Evolutionary conservation across 2,888 invertebrate species (phyloP).

Genomic region (Scotopteryx bipunctaria): DNA sequence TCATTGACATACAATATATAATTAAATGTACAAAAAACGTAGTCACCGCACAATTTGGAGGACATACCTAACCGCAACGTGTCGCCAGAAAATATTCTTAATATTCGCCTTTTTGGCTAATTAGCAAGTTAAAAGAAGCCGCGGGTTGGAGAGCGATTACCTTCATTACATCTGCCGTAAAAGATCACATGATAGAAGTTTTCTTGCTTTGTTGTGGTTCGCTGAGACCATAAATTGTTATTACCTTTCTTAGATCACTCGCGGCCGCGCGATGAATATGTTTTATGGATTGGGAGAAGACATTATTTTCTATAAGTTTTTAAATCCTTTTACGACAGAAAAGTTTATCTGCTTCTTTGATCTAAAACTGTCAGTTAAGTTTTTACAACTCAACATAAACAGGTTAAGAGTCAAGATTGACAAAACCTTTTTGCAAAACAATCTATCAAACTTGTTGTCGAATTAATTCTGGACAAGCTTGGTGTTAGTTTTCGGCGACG

Average conservation of each 20-base stretch:
- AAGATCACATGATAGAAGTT: constrained; percentile 28
- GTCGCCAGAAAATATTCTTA: constrained; percentile 39
- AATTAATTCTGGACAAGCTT: constrained; percentile 25
- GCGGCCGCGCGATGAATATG: constrained; percentile 44
- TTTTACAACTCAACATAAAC: background rate
- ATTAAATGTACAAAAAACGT: constrained; percentile 8
- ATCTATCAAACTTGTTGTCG: constrained; percentile 6
- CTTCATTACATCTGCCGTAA: constrained; percentile 49
- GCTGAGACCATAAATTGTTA: constrained; percentile 34
- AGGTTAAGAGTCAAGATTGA: constrained; percentile 6
- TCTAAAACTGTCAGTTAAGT: constrained; percentile 28
- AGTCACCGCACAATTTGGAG: constrained; percentile 20
- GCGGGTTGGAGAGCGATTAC: constrained; percentile 49
- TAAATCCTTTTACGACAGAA: constrained; percentile 16
- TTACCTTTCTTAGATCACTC: constrained; percentile 35
- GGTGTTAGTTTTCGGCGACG: constrained; percentile 17
- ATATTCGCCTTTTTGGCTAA: constrained; percentile 53
- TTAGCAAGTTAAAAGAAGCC: constrained; percentile 61
- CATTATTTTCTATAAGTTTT: constrained; percentile 20
- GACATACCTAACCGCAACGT: constrained; percentile 31
- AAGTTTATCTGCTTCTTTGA: constrained; percentile 21
- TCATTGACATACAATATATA: constrained; percentile 18
- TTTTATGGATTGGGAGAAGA: constrained; percentile 45
- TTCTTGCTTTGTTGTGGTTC: constrained; percentile 35
- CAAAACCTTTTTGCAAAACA: background rate